Evolutionary conservation across 2,113 vertebrate species (phyloP).

Genomic region (Thinocorus orbignyianus): DNA sequence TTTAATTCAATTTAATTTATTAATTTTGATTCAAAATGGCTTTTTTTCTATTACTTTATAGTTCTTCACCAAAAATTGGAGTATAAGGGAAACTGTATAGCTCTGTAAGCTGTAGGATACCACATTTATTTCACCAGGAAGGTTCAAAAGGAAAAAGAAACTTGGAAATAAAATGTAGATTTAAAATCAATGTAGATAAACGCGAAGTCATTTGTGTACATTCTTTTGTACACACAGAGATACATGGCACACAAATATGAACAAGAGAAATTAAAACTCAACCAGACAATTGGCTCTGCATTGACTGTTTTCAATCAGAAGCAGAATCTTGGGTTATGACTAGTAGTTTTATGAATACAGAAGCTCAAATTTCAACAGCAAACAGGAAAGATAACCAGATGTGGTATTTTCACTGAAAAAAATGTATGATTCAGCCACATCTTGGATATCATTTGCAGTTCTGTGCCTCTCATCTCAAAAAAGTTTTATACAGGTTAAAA

Average conservation of each 20-base stretch:
- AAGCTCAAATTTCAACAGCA: neutral
- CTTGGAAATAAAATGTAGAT: neutral
- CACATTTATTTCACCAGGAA: neutral
- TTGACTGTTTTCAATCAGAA: neutral
- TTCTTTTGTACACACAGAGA: neutral
- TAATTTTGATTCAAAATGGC: neutral
- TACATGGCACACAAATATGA: neutral
- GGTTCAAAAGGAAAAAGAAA: neutral
- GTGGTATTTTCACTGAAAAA: too few relatives aligned
- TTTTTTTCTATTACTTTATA: neutral
- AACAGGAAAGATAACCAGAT: neutral
- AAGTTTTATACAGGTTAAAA: neutral
- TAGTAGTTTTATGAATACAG: neutral
- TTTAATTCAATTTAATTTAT: too few relatives aligned
- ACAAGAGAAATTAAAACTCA: neutral
- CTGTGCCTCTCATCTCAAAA: neutral
- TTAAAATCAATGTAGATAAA: neutral
- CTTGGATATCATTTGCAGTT: neutral
- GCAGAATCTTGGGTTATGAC: neutral
- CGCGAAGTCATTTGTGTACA: fast-evolving
- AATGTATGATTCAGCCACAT: neutral
- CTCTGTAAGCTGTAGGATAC: neutral
- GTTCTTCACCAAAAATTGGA: neutral
- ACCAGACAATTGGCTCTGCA: neutral
- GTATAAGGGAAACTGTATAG: neutral